Evolutionary conservation across 2,888 invertebrate genomes (phyloP), one percentile per base, ranked within the genome.

Genomic region (Phyllotreta cruciferae): DNA sequence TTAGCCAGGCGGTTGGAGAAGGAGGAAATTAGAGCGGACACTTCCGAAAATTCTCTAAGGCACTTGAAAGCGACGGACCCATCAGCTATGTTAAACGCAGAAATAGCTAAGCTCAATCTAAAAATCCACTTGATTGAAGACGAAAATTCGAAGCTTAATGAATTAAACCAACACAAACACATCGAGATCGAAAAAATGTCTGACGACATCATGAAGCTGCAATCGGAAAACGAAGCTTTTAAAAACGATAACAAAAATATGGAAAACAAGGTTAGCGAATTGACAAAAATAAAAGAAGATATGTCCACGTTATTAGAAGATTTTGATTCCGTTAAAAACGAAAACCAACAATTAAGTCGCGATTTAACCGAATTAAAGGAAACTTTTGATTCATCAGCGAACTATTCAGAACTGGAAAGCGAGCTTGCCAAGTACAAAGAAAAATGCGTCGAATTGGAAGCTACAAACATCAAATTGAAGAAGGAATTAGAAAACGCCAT

Each of bases 1-100:
- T 56, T 78, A 44, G 68, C 72, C 42, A 73, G 71, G 45, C 68
- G 72, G 55, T 41, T 77, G 11, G 72, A 75, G 41, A 71, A 72
- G 0, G 71, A 70, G 36, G 70, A 74, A 63, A 66, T 64, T 56
- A 60, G 72, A 13, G 72, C 73, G 0, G 71, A 71, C n/a, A 64
- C 60, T 8, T 69, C 74, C 13, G 74, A 75, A 67, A 69, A 68
- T 10, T 63, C 69, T n/a, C 37, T 74, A 11, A 63, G 64, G 11
- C 70, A 71, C 45, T 56, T 72, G 37, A 73, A 72, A 61, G 57
- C 67, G 2, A 66, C 66, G 35, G 73, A 74, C 60, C 71, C 70
- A 5, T 70, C 69, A 1, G 66, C 64, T 9, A 70, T 73, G 70
- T 56, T 73, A 49, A 73, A 69, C 11, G 70, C 67, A 10, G 71